phyloP scores from a whole-genome alignment of 2,113 vertebrate species.

The Larimichthys polyactis region DNA sequence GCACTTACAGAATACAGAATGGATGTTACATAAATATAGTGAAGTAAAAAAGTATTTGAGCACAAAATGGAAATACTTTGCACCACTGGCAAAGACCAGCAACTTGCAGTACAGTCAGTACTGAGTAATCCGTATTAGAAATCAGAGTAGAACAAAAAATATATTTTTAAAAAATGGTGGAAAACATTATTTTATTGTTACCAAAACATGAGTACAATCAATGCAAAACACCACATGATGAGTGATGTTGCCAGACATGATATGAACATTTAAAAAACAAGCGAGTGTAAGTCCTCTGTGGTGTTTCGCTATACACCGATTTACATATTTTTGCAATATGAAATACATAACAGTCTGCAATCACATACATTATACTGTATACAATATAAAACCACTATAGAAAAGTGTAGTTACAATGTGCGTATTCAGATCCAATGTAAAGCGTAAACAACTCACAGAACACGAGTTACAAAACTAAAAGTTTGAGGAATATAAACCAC shows the following conservation, averaged over 20 bases:
- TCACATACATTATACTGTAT: neutral
- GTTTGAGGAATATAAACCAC: neutral
- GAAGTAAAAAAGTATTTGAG: too few species aligned
- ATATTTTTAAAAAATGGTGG: neutral
- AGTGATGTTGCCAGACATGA: neutral
- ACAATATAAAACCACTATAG: neutral
- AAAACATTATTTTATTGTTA: neutral
- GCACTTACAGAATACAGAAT: too few species aligned
- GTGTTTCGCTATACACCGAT: neutral
- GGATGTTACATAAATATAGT: too few species aligned
- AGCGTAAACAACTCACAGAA: conserved; percentile 19
- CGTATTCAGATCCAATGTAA: neutral
- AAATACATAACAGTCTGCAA: conserved; percentile 13
- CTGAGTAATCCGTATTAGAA: neutral
- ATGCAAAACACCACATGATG: neutral
- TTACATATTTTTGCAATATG: neutral
- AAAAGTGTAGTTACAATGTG: too few species aligned
- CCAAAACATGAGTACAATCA: conserved; percentile 9
- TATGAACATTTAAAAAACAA: neutral
- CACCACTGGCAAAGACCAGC: neutral
- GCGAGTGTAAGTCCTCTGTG: neutral
- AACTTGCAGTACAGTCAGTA: neutral
- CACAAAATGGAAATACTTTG: neutral
- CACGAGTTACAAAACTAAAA: neutral
- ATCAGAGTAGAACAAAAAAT: neutral